These are phyloP conservation scores for Danionella dracula DNA, from an alignment of 2,797 vertebrate species.

Conservation along the genomic window DNA sequence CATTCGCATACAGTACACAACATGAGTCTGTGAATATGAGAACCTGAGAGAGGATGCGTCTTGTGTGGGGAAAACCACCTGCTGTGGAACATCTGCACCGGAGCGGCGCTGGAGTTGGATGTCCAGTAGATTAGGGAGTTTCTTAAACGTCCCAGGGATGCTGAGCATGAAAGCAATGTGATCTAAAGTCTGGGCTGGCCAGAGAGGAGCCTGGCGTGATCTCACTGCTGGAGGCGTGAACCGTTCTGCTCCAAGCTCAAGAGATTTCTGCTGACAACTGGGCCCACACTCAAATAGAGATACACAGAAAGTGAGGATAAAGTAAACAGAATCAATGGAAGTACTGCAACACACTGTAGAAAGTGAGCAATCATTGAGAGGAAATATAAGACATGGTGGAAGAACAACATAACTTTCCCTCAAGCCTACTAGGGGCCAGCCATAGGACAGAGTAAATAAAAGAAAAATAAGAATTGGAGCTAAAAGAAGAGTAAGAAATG, in stretches of 20 bases:
- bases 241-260: background rate
- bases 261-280: background rate
- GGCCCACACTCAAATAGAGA: background rate
- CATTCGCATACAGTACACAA: background rate
- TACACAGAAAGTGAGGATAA: too few species aligned
- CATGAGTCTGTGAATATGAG: background rate
- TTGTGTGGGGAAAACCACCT: slow-evolving; percentile 4
- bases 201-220: background rate
- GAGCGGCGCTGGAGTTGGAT: background rate
- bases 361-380: too few species aligned
- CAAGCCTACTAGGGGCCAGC: too few species aligned
- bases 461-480: too few species aligned
- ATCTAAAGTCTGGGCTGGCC: background rate
- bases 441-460: too few species aligned
- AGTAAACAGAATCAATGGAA: too few species aligned
- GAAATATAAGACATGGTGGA: too few species aligned
- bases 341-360: too few species aligned
- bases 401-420: too few species aligned
- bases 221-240: background rate
- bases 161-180: background rate
- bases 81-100: slow-evolving; percentile 17
- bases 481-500: too few species aligned
- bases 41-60: background rate
- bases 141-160: background rate
- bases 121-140: background rate